These are phyloP conservation scores for Hyposoter didymator DNA, from an alignment of 2,888 invertebrate genomes.

Conservation along the genomic window DNA sequence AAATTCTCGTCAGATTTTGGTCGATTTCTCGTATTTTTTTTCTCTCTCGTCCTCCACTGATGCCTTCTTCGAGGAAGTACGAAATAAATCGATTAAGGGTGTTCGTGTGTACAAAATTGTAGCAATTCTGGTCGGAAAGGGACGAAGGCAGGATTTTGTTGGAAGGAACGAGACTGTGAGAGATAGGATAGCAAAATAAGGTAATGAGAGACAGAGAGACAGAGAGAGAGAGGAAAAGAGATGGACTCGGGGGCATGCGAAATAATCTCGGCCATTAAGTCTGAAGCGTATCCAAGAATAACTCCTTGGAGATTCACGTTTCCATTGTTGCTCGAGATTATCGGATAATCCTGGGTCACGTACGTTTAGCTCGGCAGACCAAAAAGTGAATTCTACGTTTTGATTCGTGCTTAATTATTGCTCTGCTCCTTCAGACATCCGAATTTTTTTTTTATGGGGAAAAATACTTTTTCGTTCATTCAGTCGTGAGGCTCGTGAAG, in stretches of 20 bases:
- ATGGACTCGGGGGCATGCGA: neutral
- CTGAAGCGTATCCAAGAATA: neutral
- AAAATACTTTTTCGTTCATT: neutral
- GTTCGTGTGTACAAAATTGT: neutral
- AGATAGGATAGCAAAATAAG: neutral
- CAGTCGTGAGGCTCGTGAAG: no score
- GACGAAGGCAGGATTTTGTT: conserved; percentile 19
- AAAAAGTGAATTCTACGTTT: conserved; percentile 8
- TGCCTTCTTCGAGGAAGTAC: neutral
- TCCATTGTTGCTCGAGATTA: conserved; percentile 54
- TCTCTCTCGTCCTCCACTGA: no score
- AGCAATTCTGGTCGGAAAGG: neutral
- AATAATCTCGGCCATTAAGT: conserved; percentile 44
- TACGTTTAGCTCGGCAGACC: conserved; percentile 19
- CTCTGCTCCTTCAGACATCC: neutral
- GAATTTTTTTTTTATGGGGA: neutral
- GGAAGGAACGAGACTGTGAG: neutral
- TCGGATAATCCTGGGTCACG: conserved; percentile 55
- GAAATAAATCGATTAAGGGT: conserved; percentile 28
- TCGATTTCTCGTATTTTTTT: no score
- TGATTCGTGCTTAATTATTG: conserved; percentile 18
- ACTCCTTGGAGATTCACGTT: conserved; percentile 23
- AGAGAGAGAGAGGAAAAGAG: neutral
- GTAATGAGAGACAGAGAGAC: neutral
- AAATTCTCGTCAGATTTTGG: no score